Evolutionary conservation across 1,140 invertebrate genomes (phyloP).

Genomic region (Zaprionus gabonicus): DNA sequence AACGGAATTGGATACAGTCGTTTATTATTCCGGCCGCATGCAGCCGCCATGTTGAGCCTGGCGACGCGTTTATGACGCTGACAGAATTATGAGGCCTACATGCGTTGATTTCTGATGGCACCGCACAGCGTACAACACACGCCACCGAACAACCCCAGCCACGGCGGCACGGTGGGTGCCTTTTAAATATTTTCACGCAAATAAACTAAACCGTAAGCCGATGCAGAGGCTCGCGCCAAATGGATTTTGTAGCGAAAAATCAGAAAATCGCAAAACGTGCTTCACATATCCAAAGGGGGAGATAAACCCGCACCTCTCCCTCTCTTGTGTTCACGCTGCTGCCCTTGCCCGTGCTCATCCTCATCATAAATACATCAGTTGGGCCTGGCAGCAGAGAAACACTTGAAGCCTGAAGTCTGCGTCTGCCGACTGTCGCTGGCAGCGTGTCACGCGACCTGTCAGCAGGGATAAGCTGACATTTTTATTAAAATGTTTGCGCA

Average conservation of each 20-base stretch:
- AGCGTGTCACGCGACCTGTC: constrained; percentile 81
- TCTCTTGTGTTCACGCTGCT: neutral
- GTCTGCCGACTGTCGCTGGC: constrained; percentile 64
- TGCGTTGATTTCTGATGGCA: constrained; percentile 77
- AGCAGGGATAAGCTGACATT: constrained; percentile 76
- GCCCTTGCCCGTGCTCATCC: constrained; percentile 23
- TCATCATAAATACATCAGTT: constrained; percentile 82
- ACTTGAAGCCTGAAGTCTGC: constrained; percentile 60
- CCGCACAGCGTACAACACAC: neutral
- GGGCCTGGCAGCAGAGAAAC: constrained; percentile 25
- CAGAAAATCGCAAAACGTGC: constrained; percentile 80
- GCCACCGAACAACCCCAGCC: neutral
- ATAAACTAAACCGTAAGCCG: constrained; percentile 78
- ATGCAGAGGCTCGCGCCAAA: constrained; percentile 59
- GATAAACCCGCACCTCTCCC: neutral
- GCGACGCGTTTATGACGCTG: constrained; percentile 81
- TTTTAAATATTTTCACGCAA: constrained; percentile 81
- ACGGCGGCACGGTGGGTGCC: constrained; percentile 29
- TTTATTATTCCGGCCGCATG: constrained; percentile 79
- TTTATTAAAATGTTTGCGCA: constrained; percentile 82
- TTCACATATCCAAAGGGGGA: constrained; percentile 59
- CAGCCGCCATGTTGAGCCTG: constrained; percentile 76
- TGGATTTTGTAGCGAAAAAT: constrained; percentile 77
- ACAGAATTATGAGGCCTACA: constrained; percentile 82
- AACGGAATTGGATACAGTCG: constrained; percentile 59